Evolutionary conservation across 2,113 vertebrate species (phyloP).

Genomic region (Camelus bactrianus): DNA sequence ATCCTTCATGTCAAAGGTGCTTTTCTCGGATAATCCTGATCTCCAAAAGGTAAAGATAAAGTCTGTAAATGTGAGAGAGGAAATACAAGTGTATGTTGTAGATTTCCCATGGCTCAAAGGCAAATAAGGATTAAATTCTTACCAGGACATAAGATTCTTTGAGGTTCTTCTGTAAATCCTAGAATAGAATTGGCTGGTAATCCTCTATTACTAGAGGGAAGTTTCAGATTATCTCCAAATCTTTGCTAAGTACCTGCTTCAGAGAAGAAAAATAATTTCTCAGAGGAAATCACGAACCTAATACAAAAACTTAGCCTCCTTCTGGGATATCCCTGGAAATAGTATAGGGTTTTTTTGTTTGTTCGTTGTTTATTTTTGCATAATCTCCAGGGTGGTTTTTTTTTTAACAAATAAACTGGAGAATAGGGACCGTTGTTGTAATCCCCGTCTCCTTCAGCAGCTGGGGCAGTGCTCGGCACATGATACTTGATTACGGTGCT

Average conservation of each 20-base stretch:
- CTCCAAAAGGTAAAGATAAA: slow-evolving; percentile 83
- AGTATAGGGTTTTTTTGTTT: not conserved
- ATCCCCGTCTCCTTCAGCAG: not conserved
- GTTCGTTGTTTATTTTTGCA: not conserved
- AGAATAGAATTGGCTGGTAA: not conserved
- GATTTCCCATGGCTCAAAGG: not conserved
- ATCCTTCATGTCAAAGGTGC: slow-evolving; percentile 90
- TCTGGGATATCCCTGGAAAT: not conserved
- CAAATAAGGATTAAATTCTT: not conserved
- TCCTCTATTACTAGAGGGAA: not conserved
- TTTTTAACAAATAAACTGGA: slow-evolving; percentile 28
- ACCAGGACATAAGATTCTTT: not conserved
- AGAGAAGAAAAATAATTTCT: not conserved
- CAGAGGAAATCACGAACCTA: not conserved
- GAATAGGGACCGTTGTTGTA: not conserved
- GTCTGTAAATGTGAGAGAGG: not conserved
- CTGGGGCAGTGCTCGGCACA: not conserved
- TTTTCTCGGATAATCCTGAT: slow-evolving; percentile 84
- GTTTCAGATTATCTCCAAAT: not conserved
- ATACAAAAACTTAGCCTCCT: not conserved
- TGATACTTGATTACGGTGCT: not conserved
- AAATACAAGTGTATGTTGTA: not conserved
- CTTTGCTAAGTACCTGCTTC: slow-evolving; percentile 10
- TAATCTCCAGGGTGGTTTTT: not conserved
- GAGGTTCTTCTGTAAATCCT: not conserved